phyloP scores from a whole-genome alignment of 2,113 vertebrate species.

The Leptocoma aspasia region DNA sequence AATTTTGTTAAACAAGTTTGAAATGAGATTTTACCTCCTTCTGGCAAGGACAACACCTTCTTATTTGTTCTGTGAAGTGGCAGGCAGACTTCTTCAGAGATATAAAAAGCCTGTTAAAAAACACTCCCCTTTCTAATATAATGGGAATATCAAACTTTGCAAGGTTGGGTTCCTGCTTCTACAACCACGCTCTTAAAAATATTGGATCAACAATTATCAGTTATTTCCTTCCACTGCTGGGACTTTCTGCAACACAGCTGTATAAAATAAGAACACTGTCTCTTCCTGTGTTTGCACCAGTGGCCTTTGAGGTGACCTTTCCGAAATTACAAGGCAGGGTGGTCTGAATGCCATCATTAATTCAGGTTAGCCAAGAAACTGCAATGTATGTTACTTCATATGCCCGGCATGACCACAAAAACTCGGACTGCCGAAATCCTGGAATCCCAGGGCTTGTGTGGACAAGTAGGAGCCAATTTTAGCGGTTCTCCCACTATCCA shows the following conservation, averaged over 20 bases:
- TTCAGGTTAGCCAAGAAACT: background rate
- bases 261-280: background rate
- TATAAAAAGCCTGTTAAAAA: background rate
- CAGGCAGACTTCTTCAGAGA: background rate
- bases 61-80: background rate
- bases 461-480: slow-evolving; percentile 51
- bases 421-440: background rate
- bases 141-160: background rate
- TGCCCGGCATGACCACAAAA: background rate
- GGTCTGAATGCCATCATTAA: slow-evolving; percentile 3
- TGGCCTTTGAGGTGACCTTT: slow-evolving; percentile 34
- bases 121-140: background rate
- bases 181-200: background rate
- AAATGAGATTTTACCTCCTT: background rate
- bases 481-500: background rate
- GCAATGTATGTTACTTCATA: background rate
- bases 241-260: background rate
- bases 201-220: background rate
- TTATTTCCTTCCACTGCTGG: background rate
- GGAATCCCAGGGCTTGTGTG: slow-evolving; percentile 42
- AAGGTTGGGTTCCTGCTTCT: background rate
- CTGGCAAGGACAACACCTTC: background rate
- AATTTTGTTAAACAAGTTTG: background rate
- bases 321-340: background rate
- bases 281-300: background rate